Evolutionary conservation across 2,888 invertebrate genomes (phyloP), one percentile per base, ranked within the genome.

Genomic region (Gasteruption jaculator): DNA sequence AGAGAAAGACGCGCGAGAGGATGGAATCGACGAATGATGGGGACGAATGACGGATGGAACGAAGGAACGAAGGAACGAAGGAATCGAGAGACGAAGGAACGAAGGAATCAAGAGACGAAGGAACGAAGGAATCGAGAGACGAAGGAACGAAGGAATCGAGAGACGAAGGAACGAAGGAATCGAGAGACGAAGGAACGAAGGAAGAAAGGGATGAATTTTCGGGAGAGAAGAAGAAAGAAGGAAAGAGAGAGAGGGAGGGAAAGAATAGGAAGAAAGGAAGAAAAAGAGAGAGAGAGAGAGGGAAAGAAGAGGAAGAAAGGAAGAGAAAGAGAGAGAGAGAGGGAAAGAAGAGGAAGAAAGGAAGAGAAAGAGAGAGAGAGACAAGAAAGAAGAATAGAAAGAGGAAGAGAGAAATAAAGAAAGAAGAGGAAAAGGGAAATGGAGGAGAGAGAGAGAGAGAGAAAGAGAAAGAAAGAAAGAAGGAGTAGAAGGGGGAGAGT

Each of bases 221-320:
- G 25, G 45, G 39, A 35, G 33, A 38, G 34, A 27, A 33, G 39
- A 30, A 35, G 40, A 37, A 27, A 49, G 45, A 46, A 46, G 43
- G 43, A 25, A 46, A 44, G 35, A 45, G 36, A 31, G 38, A 39
- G 41, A 31, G 43, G 35, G 42, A 44, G 36, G 45, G 27, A 42
- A 33, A 37, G 33, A 41, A 31, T 40, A 47, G 45, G 46, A 41
- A 55, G 59, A 58, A 64, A 57, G 55, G 57, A 57, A 57, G 55
- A 53, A 48, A 49, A 50, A 48, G 54, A 52, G 52, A 53, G 55
- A 52, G 48, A 56, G 55, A 46, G 53, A 51, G 52, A 48, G 49
- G 48, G 46, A 42, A 31, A 42, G 34, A 41, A 35, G 46, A 48
- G 41, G 41, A 41, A 41, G 34, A 7, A n/a, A 24, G 8, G 8